Evolutionary conservation across 2,113 vertebrate species (phyloP), one percentile per base, ranked within the genome.

Genomic region (Galeopterus variegatus): DNA sequence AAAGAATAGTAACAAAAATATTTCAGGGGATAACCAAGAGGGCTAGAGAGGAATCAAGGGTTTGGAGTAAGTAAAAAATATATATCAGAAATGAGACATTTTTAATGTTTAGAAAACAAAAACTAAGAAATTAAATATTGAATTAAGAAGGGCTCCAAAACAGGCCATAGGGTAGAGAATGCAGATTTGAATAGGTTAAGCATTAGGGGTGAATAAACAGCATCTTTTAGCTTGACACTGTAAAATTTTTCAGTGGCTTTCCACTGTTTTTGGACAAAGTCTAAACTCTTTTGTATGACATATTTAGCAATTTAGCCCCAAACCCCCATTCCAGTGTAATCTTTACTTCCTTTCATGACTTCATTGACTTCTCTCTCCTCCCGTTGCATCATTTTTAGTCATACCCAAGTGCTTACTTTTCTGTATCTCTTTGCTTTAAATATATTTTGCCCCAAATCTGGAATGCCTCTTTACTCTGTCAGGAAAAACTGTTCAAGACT

Each of bases 71-170:
- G 3, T 13, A 31, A 67, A 62, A 7, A 70, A 45, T 0, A 0
- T 45, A 19, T 52, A n/a, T 50, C n/a, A 76, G 48, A 75, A 64
- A 88, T 79, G 65, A 50, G 31, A 65, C 1, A 56, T 83, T 70
- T 67, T 62, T 50, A 58, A 82, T 87, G 48, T 54, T 87, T 94
- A 92, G 69, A 90, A 95, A 93, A 77, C 17, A 10, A 96, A 88
- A 28, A 79, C 5, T 21, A 84, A 70, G 31, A 77, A 80, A 81
- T 88, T 62, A 50, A 58, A 60, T 86, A 81, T 65, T 88, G 36
- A 64, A 23, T 76, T 87, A 79, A 75, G 28, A 76, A 89, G 70
- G 86, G 82, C 31, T 77, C 62, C 28, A 77, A 93, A 93, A 54
- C 3, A 65, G 79, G 11, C 12, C 11, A 86, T 62, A 65, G n/a